phyloP scores from a whole-genome alignment of 2,888 invertebrate species.

The Campaea margaritaria region DNA sequence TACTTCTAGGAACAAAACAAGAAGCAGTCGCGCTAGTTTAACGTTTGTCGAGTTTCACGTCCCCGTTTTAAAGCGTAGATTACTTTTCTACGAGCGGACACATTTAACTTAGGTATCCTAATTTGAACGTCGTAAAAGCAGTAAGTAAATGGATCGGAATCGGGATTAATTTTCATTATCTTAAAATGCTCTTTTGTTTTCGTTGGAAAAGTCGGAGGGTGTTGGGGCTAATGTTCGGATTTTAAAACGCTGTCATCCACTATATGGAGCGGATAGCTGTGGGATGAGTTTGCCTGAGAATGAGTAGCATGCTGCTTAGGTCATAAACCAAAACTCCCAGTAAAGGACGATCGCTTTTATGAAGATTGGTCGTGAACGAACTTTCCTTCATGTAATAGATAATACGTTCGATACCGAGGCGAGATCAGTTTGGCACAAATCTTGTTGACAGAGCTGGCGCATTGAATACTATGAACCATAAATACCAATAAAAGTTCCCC shows the following conservation, averaged over 20 bases:
- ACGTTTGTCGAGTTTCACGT: constrained; percentile 25
- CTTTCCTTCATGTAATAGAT: constrained; percentile 39
- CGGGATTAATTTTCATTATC: constrained; percentile 11
- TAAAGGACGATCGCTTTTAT: constrained; percentile 50
- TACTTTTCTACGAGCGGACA: constrained; percentile 16
- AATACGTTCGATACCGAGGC: constrained; percentile 31
- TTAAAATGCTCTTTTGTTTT: constrained; percentile 10
- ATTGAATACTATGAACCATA: constrained; percentile 22
- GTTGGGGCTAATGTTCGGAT: constrained; percentile 7
- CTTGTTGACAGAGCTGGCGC: constrained; percentile 26
- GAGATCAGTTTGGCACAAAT: constrained; percentile 30
- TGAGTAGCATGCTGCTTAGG: constrained; percentile 36
- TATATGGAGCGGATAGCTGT: constrained; percentile 7
- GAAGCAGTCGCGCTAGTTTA: constrained; percentile 28
- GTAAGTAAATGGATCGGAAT: constrained; percentile 12
- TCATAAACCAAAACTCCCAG: constrained; percentile 49
- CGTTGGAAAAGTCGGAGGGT: neutral
- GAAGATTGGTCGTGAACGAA: constrained; percentile 49
- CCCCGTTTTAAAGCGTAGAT: constrained; percentile 25
- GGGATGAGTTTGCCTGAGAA: constrained; percentile 9
- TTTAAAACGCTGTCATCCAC: constrained; percentile 22
- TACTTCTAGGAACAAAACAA: constrained; percentile 27
- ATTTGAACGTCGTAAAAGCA: constrained; percentile 24
- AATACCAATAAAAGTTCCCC: constrained; percentile 23
- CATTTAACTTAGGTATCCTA: constrained; percentile 16